phyloP scores from a whole-genome alignment of 2,888 invertebrate species.

The Amblyjoppa proteus region DNA sequence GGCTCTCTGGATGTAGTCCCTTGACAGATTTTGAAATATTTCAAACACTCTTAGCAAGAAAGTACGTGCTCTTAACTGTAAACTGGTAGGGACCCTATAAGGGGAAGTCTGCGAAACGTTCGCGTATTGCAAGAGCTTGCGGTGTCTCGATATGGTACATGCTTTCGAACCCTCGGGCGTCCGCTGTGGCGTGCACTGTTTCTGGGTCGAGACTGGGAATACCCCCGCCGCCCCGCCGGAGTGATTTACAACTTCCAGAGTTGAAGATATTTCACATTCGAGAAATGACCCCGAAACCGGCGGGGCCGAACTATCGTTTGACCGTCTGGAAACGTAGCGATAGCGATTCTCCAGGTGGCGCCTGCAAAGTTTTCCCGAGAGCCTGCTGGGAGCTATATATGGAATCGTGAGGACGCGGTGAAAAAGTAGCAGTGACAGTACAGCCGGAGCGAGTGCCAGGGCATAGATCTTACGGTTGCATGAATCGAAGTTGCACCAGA shows the following conservation, averaged over 20 bases:
- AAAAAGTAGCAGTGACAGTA: slow-evolving; percentile 21
- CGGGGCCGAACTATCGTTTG: slow-evolving; percentile 60
- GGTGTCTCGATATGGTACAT: slow-evolving; percentile 17
- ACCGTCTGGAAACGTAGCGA: slow-evolving; percentile 66
- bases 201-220: slow-evolving; percentile 74
- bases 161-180: neutral
- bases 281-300: slow-evolving; percentile 43
- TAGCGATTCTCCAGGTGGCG: slow-evolving; percentile 57
- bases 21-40: neutral
- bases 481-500: neutral
- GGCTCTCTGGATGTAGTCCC: neutral
- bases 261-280: slow-evolving; percentile 74
- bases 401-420: slow-evolving; percentile 9
- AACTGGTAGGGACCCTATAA: neutral
- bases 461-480: slow-evolving; percentile 1
- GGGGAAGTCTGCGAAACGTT: slow-evolving; percentile 2
- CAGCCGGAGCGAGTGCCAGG: neutral
- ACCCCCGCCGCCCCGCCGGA: slow-evolving; percentile 20
- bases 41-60: neutral
- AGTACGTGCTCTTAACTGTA: neutral
- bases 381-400: neutral
- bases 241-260: slow-evolving; percentile 79
- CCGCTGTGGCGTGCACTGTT: slow-evolving; percentile 62
- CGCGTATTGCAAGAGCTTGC: slow-evolving; percentile 8
- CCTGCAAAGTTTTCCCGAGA: slow-evolving; percentile 46